A percentile compares a stretch with the other conserved stretches of the same genome.
These are phyloP conservation scores for Venturia canescens DNA, from an alignment of 1,140 invertebrate genomes.

Conservation along the genomic window DNA sequence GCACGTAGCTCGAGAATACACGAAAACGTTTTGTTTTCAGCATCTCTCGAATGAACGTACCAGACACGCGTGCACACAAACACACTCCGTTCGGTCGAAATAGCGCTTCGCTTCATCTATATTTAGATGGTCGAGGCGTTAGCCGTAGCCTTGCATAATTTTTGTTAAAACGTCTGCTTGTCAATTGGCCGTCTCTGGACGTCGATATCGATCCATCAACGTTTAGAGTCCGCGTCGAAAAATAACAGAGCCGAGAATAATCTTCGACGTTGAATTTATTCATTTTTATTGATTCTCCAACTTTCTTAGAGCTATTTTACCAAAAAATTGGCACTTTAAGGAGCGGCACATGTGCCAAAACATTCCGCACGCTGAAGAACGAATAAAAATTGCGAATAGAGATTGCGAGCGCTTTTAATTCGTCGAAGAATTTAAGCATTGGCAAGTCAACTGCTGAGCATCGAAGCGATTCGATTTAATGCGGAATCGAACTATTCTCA, in stretches of 20 bases:
- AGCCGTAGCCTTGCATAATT: slow-evolving; percentile 52
- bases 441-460: too few relatives aligned
- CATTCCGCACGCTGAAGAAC: too few relatives aligned
- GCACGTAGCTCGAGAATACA: not conserved
- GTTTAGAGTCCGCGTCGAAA: not conserved
- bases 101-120: slow-evolving; percentile 37
- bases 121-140: slow-evolving; percentile 40
- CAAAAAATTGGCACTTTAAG: too few relatives aligned
- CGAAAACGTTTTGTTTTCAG: slow-evolving; percentile 22
- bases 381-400: too few relatives aligned
- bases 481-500: not conserved
- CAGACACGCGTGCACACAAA: not conserved
- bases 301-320: too few relatives aligned
- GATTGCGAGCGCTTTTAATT: too few relatives aligned
- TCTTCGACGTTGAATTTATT: not conserved
- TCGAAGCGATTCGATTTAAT: not conserved
- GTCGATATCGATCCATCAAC: not conserved
- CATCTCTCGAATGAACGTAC: slow-evolving; percentile 30
- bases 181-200: slow-evolving; percentile 4
- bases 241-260: not conserved
- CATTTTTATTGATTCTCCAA: too few relatives aligned
- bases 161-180: slow-evolving; percentile 46
- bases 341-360: too few relatives aligned
- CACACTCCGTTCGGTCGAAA: slow-evolving; percentile 31
- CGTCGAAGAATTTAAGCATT: too few relatives aligned